Evolutionary conservation across 1,140 invertebrate genomes (phyloP), one percentile per base, ranked within the genome.

Genomic region (Bombus pascuorum): DNA sequence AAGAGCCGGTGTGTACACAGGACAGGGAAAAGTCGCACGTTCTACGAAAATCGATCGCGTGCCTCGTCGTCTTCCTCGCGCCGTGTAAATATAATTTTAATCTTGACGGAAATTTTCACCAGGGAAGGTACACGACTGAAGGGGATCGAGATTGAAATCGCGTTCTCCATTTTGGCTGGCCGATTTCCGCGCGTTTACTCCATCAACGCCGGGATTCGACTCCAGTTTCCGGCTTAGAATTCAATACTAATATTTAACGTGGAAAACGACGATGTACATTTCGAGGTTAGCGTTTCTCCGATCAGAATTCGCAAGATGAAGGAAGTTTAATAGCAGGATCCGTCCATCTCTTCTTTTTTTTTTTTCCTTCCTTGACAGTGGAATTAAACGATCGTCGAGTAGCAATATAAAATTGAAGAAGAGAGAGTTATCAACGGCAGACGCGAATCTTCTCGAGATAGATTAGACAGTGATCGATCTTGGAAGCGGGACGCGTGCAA

Each of bases 51-150:
- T 77, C 82, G 74, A 78, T 83, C 82, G 65, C 3, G 12, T 22
- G 8, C 22, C n/a, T 53, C 66, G 37, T 47, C n/a, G 34, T 37
- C 42, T 25, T 9, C n/a, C 28, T 2, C 34, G 37, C 34, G 8
- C 37, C 68, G 83, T 80, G 83, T 72, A 79, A 84, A 84, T 84
- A 84, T 84, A 80, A 84, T 84, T 84, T 84, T 84, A 84, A 84
- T 84, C 76, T 80, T 39, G 76, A 71, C 75, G 66, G 62, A 37
- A 79, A 84, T 72, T 84, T 72, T 34, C 25, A 80, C 9, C 53
- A 44, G n/a, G 13, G 25, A 47, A 70, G 42, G 74, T 68, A 57
- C 65, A 68, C 74, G 59, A 22, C n/a, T 0, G 34, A 22, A 25
- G 22, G 39, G 34, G 32, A 53, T 37, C 81, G 47, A 78, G 62